Evolutionary conservation across 2,888 invertebrate species (phyloP), one percentile per base, ranked within the genome.

Genomic region (Hedychridium roseum): DNA sequence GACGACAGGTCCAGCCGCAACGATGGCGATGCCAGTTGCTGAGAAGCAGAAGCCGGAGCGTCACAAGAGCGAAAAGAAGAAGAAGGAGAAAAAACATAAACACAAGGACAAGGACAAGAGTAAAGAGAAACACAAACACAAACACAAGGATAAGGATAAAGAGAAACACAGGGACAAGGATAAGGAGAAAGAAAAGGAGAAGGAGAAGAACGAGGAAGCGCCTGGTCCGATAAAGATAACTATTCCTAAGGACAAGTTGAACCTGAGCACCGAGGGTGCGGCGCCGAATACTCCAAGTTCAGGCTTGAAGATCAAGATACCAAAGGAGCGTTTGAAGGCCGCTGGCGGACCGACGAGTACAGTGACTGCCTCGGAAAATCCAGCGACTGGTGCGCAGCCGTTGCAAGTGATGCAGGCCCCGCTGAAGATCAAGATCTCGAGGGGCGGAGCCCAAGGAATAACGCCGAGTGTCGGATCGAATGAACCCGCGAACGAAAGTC

Each of bases 151-250:
- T 1, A 86, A 86, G 50, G 86, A 86, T 14, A 90, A 90, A 78
- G 90, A n/a, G n/a, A n/a, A 89, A 71, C 89, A 90, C 76, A 89
- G 89, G 70, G 89, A 89, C 80, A 88, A 90, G 71, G 90, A 89
- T 73, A 87, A 77, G 49, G 75, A 76, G 9, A 78, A 79, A 50
- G 74, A 72, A 21, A 87, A 77, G 49, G 75, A 76, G 9, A 78
- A 79, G 50, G 74, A 72, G 23, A 73, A 76, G 36, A 70, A 68
- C 58, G 89, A 89, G 68, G 90, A 90, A 74, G 87, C 88, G 61
- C 88, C 70, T 4, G 72, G 70, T 16, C 80, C 80, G 1, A 79
- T 82, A 7, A 85, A 84, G 71, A 83, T 87, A 41, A 86, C 84
- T 32, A 85, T 85, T 54, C 82, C 84, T 3, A 85, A 85, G 70